Percentiles rank a stretch among this genome's conserved stretches.
These are phyloP conservation scores for Amblyraja radiata DNA, from an alignment of 2,797 vertebrate genomes.

Conservation along the genomic window DNA sequence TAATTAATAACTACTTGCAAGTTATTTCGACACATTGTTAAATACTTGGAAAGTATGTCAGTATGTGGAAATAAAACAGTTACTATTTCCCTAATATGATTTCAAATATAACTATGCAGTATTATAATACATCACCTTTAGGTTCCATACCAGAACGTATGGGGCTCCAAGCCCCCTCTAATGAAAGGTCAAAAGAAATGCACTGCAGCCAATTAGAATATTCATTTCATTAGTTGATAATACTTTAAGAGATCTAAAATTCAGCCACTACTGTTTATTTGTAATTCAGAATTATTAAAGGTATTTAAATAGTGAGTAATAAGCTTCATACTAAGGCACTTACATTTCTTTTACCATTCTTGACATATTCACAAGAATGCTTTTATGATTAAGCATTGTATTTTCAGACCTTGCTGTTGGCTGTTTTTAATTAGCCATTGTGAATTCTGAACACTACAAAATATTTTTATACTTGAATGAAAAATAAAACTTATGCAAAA, in stretches of 20 bases:
- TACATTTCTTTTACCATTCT: background rate
- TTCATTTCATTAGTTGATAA: background rate
- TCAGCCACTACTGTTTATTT: background rate
- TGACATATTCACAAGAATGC: background rate
- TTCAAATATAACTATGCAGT: background rate
- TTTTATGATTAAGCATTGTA: background rate
- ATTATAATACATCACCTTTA: background rate
- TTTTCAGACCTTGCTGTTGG: background rate
- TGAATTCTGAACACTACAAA: background rate
- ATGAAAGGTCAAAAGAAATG: background rate
- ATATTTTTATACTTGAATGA: background rate
- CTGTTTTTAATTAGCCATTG: background rate
- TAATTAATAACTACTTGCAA: background rate
- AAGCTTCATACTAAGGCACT: background rate
- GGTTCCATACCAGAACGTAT: background rate
- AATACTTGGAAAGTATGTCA: slow-evolving; percentile 1
- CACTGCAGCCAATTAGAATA: background rate
- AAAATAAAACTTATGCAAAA: background rate
- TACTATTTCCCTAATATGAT: background rate
- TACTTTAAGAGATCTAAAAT: background rate
- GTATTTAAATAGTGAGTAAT: background rate
- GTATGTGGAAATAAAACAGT: background rate
- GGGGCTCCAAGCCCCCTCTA: slow-evolving; percentile 28
- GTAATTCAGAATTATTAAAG: background rate
- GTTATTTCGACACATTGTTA: background rate